Evolutionary conservation across 2,888 invertebrate genomes (phyloP).

Genomic region (Melanargia galathea): DNA sequence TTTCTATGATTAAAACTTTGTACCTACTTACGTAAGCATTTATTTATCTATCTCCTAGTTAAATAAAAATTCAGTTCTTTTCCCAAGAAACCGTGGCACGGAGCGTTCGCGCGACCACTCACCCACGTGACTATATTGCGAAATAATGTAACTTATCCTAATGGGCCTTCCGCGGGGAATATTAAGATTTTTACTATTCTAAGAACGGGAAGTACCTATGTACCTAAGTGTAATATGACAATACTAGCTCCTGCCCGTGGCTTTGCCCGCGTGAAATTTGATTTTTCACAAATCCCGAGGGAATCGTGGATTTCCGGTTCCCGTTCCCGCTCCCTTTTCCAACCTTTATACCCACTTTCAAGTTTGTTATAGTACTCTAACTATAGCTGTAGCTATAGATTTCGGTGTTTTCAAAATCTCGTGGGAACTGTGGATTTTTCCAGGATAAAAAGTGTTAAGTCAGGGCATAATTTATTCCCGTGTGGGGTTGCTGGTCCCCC

Average conservation of each 20-base stretch:
- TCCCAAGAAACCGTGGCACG: constrained; percentile 7
- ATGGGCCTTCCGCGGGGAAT: constrained; percentile 26
- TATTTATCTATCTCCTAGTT: neutral
- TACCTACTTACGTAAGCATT: neutral
- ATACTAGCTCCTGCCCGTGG: neutral
- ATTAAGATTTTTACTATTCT: constrained; percentile 26
- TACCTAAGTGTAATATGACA: neutral
- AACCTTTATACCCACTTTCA: no score
- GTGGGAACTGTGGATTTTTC: no score
- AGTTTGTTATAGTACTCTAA: no score
- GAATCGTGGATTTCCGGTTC: no score
- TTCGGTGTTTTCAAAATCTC: no score
- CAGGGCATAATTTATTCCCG: no score
- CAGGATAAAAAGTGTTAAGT: no score
- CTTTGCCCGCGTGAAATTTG: neutral
- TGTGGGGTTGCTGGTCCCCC: no score
- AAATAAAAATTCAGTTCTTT: constrained; percentile 15
- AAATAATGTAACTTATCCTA: constrained; percentile 29
- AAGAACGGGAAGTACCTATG: neutral
- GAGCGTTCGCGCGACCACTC: constrained; percentile 23
- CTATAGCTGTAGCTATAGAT: no score
- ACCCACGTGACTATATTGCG: constrained; percentile 31
- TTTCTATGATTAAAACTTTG: no score
- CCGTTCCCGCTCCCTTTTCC: no score
- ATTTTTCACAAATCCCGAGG: no score